Percentiles rank a stretch among this genome's conserved stretches.
Evolutionary conservation across 2,888 invertebrate genomes (phyloP).

Genomic region (Ceraclea dissimilis): DNA sequence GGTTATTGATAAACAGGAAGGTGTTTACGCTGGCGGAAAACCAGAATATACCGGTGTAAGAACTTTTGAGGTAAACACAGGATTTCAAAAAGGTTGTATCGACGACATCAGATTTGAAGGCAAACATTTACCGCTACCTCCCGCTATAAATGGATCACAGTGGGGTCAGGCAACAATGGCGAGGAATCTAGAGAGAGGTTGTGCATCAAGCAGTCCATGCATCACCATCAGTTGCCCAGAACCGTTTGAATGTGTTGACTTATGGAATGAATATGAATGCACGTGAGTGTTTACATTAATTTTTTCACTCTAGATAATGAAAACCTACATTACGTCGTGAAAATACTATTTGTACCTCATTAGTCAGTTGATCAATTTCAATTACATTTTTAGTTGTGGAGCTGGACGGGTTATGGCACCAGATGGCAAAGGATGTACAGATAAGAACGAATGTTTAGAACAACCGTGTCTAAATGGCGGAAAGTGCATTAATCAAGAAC

Average conservation of each 20-base stretch:
- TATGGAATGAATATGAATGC: conserved; percentile 53
- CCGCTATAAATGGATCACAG: conserved; percentile 39
- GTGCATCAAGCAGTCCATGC: conserved; percentile 46
- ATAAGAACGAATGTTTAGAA: conserved; percentile 67
- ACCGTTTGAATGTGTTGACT: conserved; percentile 44
- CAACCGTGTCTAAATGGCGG: conserved; percentile 66
- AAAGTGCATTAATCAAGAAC: conserved; percentile 62
- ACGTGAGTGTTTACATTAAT: conserved; percentile 34
- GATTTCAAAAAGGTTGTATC: conserved; percentile 36
- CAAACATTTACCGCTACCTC: conserved; percentile 46
- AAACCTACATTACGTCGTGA: background rate
- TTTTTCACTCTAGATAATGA: background rate
- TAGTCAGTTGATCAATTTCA: background rate
- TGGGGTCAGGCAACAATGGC: conserved; percentile 42
- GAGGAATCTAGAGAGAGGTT: conserved; percentile 42
- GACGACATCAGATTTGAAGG: conserved; percentile 39
- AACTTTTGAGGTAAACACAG: conserved; percentile 40
- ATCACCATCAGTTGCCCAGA: conserved; percentile 40
- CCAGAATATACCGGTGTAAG: conserved; percentile 42
- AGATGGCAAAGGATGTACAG: conserved; percentile 63
- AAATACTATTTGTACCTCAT: background rate
- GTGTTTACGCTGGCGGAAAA: conserved; percentile 45
- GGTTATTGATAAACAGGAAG: conserved; percentile 40
- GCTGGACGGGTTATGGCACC: conserved; percentile 62
- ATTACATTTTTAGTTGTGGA: conserved; percentile 49